These are phyloP conservation scores for Catharus ustulatus DNA, from an alignment of 2,797 vertebrate genomes.

Conservation along the genomic window DNA sequence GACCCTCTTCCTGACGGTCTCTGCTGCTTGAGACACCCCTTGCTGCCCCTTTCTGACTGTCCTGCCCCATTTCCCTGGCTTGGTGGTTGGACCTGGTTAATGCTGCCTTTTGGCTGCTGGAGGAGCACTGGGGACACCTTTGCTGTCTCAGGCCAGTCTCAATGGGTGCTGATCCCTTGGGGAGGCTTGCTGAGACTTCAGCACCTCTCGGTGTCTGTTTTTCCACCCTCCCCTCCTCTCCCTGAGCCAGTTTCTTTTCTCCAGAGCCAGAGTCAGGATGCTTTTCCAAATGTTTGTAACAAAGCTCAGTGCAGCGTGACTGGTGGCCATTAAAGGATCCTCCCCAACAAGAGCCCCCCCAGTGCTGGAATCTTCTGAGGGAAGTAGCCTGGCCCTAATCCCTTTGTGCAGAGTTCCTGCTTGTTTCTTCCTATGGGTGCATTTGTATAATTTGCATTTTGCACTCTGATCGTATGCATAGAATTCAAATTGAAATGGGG, in stretches of 20 bases:
- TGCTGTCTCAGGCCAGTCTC: background rate
- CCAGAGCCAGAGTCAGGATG: background rate
- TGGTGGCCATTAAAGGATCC: background rate
- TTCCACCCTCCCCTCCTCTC: background rate
- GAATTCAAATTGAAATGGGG: conserved; percentile 79
- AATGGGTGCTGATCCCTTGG: background rate
- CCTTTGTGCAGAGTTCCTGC: conserved; percentile 75
- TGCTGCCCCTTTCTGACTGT: background rate
- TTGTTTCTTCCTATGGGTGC: conserved; percentile 76
- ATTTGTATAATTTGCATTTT: conserved; percentile 82
- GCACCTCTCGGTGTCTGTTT: background rate
- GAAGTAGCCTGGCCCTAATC: conserved; percentile 69
- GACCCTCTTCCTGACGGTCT: background rate
- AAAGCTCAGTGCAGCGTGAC: background rate
- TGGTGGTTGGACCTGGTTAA: background rate
- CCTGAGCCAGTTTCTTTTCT: accelerated
- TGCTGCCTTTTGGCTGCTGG: background rate
- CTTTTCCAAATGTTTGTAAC: background rate
- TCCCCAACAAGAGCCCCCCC: background rate
- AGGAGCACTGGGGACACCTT: accelerated
- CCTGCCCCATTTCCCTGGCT: background rate
- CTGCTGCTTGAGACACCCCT: background rate
- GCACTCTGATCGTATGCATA: conserved; percentile 78
- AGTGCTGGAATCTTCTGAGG: background rate
- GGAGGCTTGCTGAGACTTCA: background rate